Percentiles rank a stretch among this genome's conserved stretches.
phyloP scores from a whole-genome alignment of 2,797 vertebrate species.

The Channallabes apus region DNA sequence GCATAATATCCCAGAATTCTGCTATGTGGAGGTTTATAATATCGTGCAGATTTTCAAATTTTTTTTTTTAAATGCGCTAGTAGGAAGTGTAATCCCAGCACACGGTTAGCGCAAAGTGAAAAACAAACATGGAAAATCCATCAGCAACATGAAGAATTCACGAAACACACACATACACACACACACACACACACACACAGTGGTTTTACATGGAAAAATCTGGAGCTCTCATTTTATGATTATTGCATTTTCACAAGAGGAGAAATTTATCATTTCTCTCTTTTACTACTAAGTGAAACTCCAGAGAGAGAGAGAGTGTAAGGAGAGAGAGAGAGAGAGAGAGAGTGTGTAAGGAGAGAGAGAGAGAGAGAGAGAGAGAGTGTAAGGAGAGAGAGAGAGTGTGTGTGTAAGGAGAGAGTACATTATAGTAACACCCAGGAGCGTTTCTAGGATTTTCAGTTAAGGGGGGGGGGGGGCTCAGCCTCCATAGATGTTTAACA shows the following conservation, averaged over 20 bases:
- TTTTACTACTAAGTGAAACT: background rate
- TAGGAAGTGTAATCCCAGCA: background rate
- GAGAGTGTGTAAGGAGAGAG: background rate
- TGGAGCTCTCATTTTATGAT: background rate
- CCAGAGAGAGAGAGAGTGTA: background rate
- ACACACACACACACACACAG: slow-evolving; percentile 12
- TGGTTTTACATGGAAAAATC: background rate
- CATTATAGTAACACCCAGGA: too few relatives aligned
- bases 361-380: too few relatives aligned
- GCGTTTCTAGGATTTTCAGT: too few relatives aligned
- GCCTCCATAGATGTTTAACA: too few relatives aligned
- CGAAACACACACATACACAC: background rate
- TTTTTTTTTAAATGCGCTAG: background rate
- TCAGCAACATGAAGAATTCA: background rate
- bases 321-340: too few relatives aligned
- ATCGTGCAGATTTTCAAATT: background rate
- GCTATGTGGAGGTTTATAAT: background rate
- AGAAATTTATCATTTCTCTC: background rate
- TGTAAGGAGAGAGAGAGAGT: too few relatives aligned
- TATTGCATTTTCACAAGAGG: background rate
- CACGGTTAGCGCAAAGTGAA: background rate
- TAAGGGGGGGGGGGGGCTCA: too few relatives aligned
- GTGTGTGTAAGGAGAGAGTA: background rate
- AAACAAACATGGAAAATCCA: background rate
- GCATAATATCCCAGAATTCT: background rate